Base-by-base conservation (phyloP, 2,888 invertebrate species). In the Blera fallax region DNA sequence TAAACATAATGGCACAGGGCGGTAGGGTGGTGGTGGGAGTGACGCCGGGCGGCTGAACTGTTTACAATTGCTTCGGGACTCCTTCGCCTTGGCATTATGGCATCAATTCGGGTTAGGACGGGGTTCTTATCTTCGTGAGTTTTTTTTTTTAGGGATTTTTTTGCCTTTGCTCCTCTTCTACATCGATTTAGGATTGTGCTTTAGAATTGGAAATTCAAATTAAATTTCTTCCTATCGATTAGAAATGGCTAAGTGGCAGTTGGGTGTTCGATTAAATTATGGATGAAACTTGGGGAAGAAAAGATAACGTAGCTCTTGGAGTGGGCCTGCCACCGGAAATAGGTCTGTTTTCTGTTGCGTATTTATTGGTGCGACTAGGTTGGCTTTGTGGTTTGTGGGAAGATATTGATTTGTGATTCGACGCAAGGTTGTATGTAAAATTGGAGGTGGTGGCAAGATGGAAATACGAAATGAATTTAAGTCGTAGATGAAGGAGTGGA, bases 221-320 rank as follows among this genome's bases (percentile, higher is more conserved):
- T 76, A 76, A 80, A 84, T 73, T 74, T 73, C 64, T 56, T 76
- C 60, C 50, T 27, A 76, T 81, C 52, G 65, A 56, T 81, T 81
- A 85, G 58, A 72, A 72, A 77, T 77, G 81, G 70, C 48, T 72
- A 85, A 85, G 81, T 81, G 85, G 76, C 76, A 67, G 70, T 56
- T 81, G 76, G 81, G 81, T 70, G 78, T 79, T 70, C 62, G 72
- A 72, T 79, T 79, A 69, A 69, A 60, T 77, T 77, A 60, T 58
- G 50, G 69, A 69, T 58, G 29, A 52, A 40, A n/a, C 21, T 32
- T 16, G 29, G 48, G 40, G 18, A 32, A 37, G 7, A 40, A 43
- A 43, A 24, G n/a, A 16, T 32, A 32, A 2, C 16, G 10, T 8
- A 27, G 16, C 40, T 2, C 14, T 40, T 21, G 6, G 58, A 3